Percentiles rank a stretch among this genome's conserved stretches.
Conservation (phyloP, 2,797 vertebrate genomes). For the Lepilemur septentrionalis region DNA sequence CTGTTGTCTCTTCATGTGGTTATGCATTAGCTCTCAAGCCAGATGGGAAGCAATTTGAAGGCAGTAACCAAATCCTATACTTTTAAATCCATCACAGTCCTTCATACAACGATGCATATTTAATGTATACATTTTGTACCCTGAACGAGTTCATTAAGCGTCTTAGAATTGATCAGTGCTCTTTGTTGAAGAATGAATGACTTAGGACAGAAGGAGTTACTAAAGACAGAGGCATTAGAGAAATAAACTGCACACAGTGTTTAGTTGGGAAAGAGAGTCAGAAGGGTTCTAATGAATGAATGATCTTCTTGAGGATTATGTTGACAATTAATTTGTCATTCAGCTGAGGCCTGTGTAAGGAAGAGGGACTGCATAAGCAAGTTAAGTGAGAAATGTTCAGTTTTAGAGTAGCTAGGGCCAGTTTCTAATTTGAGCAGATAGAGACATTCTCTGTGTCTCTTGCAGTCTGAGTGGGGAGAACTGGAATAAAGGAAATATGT, state of each 20-base stretch:
- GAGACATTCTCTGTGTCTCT: neutral
- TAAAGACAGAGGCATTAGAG: neutral
- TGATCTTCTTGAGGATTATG: neutral
- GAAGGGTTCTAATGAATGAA: neutral
- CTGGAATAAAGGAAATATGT: neutral
- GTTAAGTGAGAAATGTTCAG: neutral
- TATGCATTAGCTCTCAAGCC: neutral
- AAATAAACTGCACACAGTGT: neutral
- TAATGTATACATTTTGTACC: neutral
- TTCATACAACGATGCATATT: neutral
- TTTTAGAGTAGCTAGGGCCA: neutral
- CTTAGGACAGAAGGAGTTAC: neutral
- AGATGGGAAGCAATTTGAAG: neutral
- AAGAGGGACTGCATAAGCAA: neutral
- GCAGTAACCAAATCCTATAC: neutral
- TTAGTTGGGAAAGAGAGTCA: neutral
- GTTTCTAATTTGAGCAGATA: neutral
- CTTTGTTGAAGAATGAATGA: conserved; percentile 3
- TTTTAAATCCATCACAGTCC: neutral
- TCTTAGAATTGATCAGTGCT: neutral
- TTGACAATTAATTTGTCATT: neutral
- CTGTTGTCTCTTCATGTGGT: neutral
- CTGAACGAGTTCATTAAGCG: neutral
- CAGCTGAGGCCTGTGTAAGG: neutral
- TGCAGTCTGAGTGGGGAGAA: neutral